A percentile compares a stretch with the other conserved stretches of the same genome.
phyloP scores from a whole-genome alignment of 1,140 invertebrate genomes.

The Mya arenaria region DNA sequence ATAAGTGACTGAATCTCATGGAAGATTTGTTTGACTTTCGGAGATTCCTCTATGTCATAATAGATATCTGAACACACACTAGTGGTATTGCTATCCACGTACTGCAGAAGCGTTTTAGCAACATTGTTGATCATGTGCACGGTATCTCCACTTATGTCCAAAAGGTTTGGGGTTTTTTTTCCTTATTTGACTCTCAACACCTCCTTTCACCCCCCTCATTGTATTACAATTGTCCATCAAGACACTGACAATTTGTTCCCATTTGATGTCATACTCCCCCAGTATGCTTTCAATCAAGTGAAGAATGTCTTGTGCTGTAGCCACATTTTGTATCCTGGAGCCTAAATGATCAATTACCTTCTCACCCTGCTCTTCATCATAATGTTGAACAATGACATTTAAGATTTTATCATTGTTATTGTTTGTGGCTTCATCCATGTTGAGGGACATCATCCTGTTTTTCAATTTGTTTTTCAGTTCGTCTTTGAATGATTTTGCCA shows the following conservation, averaged over 20 bases:
- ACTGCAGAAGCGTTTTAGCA: background rate
- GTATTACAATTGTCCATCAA: conserved; percentile 48
- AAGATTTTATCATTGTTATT: conserved; percentile 53
- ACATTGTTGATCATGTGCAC: conserved; percentile 44
- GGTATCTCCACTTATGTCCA: conserved; percentile 50
- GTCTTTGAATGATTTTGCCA: conserved; percentile 26
- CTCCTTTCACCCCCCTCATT: conserved; percentile 37
- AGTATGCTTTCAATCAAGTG: conserved; percentile 14
- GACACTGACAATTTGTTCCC: conserved; percentile 36
- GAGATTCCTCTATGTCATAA: background rate
- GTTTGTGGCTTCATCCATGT: conserved; percentile 57
- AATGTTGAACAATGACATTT: conserved; percentile 45
- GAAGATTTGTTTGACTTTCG: background rate
- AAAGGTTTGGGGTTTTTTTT: conserved; percentile 28
- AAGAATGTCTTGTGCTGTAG: conserved; percentile 7
- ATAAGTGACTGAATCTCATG: background rate
- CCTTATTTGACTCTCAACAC: conserved; percentile 11
- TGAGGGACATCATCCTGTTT: conserved; percentile 34
- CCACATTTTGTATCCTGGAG: conserved; percentile 28
- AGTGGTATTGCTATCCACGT: background rate
- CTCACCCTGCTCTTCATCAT: conserved; percentile 21
- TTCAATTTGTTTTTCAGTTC: conserved; percentile 40
- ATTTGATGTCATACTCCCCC: conserved; percentile 16
- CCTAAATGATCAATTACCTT: conserved; percentile 16
- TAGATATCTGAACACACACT: background rate